Evolutionary conservation across 2,797 vertebrate species (phyloP).

Genomic region (Hozukius guyotensis): DNA sequence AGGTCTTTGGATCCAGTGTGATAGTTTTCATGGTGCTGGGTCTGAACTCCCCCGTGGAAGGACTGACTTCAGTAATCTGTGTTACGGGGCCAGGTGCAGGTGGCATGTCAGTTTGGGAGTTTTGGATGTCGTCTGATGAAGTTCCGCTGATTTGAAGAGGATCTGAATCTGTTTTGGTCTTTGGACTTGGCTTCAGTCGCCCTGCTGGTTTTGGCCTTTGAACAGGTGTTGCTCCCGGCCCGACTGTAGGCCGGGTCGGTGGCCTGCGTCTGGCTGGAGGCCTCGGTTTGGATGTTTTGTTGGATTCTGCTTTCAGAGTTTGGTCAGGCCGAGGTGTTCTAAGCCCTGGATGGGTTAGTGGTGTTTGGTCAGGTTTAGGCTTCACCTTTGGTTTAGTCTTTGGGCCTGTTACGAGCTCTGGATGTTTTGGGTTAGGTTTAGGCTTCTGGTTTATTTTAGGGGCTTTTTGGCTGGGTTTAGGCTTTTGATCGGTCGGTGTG

Average conservation of each 20-base stretch:
- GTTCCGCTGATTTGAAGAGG: constrained; percentile 23
- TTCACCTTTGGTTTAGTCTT: constrained; percentile 40
- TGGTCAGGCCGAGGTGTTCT: constrained; percentile 4
- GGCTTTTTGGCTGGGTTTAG: constrained; percentile 1
- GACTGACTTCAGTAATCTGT: constrained; percentile 27
- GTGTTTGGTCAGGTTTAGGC: constrained; percentile 16
- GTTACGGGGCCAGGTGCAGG: constrained; percentile 39
- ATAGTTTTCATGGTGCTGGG: constrained; percentile 29
- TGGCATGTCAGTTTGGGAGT: constrained; percentile 29
- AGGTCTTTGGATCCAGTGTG: constrained; percentile 47
- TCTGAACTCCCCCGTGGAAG: constrained; percentile 29
- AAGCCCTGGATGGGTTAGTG: constrained; percentile 1
- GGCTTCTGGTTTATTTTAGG: constrained; percentile 11
- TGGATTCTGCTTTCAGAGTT: constrained; percentile 10
- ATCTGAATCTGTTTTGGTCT: constrained; percentile 32
- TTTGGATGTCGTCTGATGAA: constrained; percentile 22
- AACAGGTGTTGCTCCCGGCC: constrained; percentile 43
- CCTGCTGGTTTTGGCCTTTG: constrained; percentile 46
- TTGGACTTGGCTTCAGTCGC: constrained; percentile 33
- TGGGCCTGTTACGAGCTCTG: constrained; percentile 3
- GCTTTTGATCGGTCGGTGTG: background rate
- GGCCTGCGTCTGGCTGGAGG: constrained; percentile 10
- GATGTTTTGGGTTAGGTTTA: constrained; percentile 28
- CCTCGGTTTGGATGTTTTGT: constrained; percentile 26
- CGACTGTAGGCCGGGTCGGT: constrained; percentile 20